Evolutionary conservation across 2,113 vertebrate genomes (phyloP).

Genomic region (Procavia capensis): DNA sequence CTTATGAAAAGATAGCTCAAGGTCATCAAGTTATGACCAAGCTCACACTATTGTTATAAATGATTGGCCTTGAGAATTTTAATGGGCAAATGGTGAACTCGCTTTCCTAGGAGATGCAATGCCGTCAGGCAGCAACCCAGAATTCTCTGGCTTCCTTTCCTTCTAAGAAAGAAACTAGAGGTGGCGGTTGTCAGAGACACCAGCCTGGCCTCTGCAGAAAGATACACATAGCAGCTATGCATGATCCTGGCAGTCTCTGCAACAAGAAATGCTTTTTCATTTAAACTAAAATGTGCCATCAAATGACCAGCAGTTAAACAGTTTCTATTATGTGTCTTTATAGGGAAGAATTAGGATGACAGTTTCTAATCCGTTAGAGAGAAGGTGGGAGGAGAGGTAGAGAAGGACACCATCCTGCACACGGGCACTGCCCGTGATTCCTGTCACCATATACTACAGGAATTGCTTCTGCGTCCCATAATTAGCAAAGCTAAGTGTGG

Average conservation of each 20-base stretch:
- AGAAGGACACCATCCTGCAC: neutral
- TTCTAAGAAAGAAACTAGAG: slow-evolving; percentile 17
- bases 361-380: neutral
- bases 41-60: neutral
- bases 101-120: neutral
- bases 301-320: neutral
- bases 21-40: neutral
- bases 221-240: neutral
- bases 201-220: neutral
- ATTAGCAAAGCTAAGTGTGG: neutral
- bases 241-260: neutral
- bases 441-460: neutral
- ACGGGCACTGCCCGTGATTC: neutral
- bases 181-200: neutral
- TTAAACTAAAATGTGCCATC: neutral
- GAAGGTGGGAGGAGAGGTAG: neutral
- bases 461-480: neutral
- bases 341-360: neutral
- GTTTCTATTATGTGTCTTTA: neutral
- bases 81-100: neutral
- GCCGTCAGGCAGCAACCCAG: neutral
- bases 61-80: neutral
- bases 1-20: neutral
- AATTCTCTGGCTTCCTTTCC: neutral
- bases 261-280: neutral